Conservation (phyloP, 2,113 vertebrate species). For the Caretta caretta region DNA sequence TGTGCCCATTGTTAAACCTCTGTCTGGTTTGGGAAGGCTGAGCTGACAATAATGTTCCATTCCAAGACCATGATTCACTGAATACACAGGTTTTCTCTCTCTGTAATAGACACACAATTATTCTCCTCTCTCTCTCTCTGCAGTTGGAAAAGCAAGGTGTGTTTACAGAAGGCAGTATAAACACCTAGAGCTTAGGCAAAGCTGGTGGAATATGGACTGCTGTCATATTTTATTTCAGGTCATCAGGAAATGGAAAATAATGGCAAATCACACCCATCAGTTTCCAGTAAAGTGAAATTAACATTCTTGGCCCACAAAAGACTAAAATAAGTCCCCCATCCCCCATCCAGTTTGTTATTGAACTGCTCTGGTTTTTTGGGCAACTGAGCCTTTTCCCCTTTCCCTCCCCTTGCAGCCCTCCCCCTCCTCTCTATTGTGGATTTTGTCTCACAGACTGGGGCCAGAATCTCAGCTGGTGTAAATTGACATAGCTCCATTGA, state of each 20-base stretch:
- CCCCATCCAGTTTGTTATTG: slow-evolving; percentile 5
- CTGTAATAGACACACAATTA: not conserved
- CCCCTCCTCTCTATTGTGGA: slow-evolving; percentile 19
- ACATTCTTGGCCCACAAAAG: slow-evolving; percentile 14
- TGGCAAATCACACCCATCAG: slow-evolving; percentile 48
- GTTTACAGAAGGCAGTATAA: slow-evolving; percentile 42
- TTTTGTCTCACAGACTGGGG: not conserved
- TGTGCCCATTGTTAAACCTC: not conserved
- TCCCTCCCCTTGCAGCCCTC: not conserved
- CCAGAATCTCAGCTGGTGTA: not conserved
- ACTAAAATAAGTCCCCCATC: not conserved
- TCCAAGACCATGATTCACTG: not conserved
- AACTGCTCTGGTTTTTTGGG: not conserved
- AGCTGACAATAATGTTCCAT: not conserved
- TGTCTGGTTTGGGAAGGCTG: not conserved
- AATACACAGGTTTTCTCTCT: not conserved
- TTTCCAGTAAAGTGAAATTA: slow-evolving; percentile 54
- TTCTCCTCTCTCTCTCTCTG: not conserved
- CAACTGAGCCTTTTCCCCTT: not conserved
- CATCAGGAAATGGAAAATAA: slow-evolving; percentile 65
- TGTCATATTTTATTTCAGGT: slow-evolving; percentile 58
- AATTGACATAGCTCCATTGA: not conserved
- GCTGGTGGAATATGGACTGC: slow-evolving; percentile 35
- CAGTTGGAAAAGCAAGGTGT: not conserved
- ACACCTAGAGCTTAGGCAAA: slow-evolving; percentile 32